Evolutionary conservation across 1,140 invertebrate species (phyloP), one percentile per base, ranked within the genome.

Genomic region (Cydia fagiglandana): DNA sequence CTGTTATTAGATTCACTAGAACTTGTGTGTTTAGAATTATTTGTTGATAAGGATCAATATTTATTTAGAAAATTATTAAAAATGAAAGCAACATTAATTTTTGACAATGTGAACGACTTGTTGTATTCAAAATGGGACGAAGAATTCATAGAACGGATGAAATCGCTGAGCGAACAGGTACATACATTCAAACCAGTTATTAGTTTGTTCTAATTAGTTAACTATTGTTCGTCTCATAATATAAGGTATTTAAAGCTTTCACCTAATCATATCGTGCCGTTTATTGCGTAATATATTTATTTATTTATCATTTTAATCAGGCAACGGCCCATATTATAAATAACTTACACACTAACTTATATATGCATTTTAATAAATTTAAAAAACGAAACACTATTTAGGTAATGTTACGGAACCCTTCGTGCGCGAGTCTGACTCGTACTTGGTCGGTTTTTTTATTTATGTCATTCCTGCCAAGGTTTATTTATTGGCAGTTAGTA

Each of bases 51-150:
- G 50, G 4, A 53, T n/a, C 50, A 53, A 53, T n/a, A 53, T 53
- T 17, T 17, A 53, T 53, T 53, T 17, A n/a, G 6, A 53, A 53
- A 53, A 3, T n/a, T 53, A 6, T 17, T 53, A 13, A 70, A 88
- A 79, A 97, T 97, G 96, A 95, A 94, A 84, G 95, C 96, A 64
- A 94, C 96, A 79, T 90, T 97, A 79, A 94, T 97, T 78, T 97
- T 97, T 86, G 95, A 97, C 90, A 94, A 96, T 87, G 93, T 96
- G 28, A 97, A 97, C 84, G 96, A 97, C 91, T 94, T 97, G 15
- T 90, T 97, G 47, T 97, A 96, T 92, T 95, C 95, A 76, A 96
- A 97, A 92, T 96, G 95, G 90, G 95, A 97, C 85, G 92, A 93
- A 30, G 94, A 95, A 84, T 97, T 97, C 91, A 93, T 95, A 0